Conservation (phyloP, 1,140 invertebrate genomes). For the Formica selysi region DNA sequence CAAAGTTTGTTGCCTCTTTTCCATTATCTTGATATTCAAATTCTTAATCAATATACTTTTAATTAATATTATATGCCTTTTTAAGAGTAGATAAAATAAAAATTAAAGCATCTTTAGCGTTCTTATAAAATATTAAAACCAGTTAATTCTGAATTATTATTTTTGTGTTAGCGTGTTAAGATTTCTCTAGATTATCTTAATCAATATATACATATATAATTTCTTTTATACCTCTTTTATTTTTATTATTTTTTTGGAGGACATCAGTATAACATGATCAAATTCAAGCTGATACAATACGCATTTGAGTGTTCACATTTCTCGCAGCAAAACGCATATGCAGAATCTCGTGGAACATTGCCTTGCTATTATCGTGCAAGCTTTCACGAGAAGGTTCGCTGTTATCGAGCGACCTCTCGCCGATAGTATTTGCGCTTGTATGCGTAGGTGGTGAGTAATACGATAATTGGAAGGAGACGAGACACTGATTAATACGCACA, state of each 20-base stretch:
- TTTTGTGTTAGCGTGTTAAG: neutral
- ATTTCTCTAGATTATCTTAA: neutral
- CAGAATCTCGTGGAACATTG: slow-evolving; percentile 38
- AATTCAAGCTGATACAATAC: neutral
- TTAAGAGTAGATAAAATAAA: no score
- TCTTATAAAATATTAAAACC: neutral
- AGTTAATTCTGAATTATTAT: neutral
- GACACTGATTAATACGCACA: slow-evolving; percentile 53
- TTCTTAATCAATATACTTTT: no score
- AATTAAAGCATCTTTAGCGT: no score
- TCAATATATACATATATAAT: neutral
- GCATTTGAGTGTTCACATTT: neutral
- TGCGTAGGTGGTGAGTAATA: slow-evolving; percentile 49
- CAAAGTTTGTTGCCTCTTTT: no score
- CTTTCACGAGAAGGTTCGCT: slow-evolving; percentile 34
- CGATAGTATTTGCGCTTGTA: slow-evolving; percentile 34
- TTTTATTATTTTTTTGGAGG: neutral
- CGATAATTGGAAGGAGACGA: slow-evolving; percentile 51
- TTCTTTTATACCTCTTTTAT: neutral
- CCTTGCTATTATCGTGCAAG: slow-evolving; percentile 42
- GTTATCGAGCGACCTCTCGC: slow-evolving; percentile 42
- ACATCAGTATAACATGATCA: neutral
- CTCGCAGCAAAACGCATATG: neutral
- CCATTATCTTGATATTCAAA: no score
- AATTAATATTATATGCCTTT: no score